Evolutionary conservation across 2,113 vertebrate species (phyloP).

Genomic region (Toxotes jaculatrix): DNA sequence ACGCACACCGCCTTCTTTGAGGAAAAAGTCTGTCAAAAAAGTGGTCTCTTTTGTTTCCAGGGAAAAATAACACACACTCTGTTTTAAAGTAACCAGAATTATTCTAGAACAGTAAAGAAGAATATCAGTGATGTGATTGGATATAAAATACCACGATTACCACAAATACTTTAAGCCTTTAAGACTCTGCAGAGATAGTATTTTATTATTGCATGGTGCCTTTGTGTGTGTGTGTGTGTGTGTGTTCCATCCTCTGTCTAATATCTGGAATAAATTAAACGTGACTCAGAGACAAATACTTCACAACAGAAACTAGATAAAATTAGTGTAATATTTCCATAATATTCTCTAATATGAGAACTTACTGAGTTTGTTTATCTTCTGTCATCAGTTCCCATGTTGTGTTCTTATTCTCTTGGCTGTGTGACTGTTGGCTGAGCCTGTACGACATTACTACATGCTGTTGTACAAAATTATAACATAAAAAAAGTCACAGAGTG

Average conservation of each 20-base stretch:
- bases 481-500: not conserved
- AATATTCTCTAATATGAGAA: not conserved
- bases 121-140: slow-evolving; percentile 19
- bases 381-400: not conserved
- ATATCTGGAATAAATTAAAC: not conserved
- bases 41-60: not conserved
- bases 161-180: slow-evolving; percentile 50
- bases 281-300: not conserved
- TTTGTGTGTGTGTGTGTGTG: slow-evolving; percentile 7
- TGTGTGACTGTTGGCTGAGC: not conserved
- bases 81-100: not conserved
- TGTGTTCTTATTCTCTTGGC: not conserved
- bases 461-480: not conserved
- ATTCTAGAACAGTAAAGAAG: slow-evolving; percentile 5
- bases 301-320: not conserved
- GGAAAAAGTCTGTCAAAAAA: not conserved
- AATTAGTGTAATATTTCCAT: not conserved
- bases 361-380: not conserved
- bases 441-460: not conserved
- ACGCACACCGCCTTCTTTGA: not conserved
- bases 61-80: not conserved
- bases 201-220: not conserved
- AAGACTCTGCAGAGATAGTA: slow-evolving; percentile 30
- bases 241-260: not conserved
- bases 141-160: slow-evolving; percentile 12